Evolutionary conservation across 2,113 vertebrate genomes (phyloP).

Genomic region (Cryptoleucopteryx plumbea): DNA sequence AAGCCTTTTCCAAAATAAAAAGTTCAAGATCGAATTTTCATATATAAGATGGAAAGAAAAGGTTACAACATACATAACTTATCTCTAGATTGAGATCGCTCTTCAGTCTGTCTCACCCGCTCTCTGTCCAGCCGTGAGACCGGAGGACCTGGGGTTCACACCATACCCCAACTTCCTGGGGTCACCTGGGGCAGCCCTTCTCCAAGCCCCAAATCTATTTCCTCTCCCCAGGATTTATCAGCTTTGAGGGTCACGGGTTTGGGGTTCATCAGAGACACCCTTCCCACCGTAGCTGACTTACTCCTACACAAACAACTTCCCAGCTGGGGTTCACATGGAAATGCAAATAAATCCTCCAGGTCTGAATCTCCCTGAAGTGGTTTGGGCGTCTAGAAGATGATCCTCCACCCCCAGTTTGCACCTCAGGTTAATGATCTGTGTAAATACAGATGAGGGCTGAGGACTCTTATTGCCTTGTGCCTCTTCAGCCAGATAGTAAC

Average conservation of each 20-base stretch:
- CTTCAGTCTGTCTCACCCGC: background rate
- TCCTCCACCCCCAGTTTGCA: background rate
- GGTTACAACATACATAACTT: fast-evolving
- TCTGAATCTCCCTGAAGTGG: background rate
- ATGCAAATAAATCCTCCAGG: background rate
- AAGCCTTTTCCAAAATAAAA: background rate
- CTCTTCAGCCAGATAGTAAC: background rate
- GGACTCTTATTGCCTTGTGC: background rate
- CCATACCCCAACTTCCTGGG: background rate
- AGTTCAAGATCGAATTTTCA: background rate
- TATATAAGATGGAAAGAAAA: background rate
- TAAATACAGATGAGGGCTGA: background rate
- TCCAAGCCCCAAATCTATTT: background rate
- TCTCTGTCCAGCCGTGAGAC: background rate
- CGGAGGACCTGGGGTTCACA: background rate
- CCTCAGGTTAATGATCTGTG: background rate
- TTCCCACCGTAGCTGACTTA: background rate
- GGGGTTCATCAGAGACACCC: background rate
- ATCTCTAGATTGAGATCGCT: background rate
- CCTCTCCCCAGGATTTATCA: background rate
- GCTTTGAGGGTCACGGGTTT: background rate
- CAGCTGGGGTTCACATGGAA: background rate
- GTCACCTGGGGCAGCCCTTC: background rate
- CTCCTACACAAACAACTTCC: background rate
- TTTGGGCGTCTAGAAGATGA: background rate